Base-by-base conservation (phyloP, 2,113 vertebrate species). In the Hucho hucho region DNA sequence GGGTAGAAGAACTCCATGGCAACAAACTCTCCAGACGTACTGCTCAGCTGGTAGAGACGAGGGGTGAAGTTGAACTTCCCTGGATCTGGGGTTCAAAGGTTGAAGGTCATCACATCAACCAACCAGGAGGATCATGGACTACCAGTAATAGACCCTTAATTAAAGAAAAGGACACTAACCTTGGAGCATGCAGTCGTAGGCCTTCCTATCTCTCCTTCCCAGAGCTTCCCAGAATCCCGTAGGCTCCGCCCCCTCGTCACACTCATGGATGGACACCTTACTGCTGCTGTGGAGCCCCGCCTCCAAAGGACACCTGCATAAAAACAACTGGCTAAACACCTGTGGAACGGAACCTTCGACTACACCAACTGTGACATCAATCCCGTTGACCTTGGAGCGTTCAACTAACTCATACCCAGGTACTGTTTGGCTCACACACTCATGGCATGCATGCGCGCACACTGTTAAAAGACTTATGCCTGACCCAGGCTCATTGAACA, bases 141-240 rank as follows among this genome's bases (percentile, higher is more conserved):
- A 43, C 9, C 37, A 12, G 7, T 11, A 43, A 43, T 43, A 12
- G 37, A 43, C 9, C 37, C 9, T 43, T 43, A 43, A 43, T 43
- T 43, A 43, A 43, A 43, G 9, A 43, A 43, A 43, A 12, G 9
- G 9, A 4, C 6, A 25, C 80, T 64, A 90, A 97, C 96, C 96
- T 93, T 96, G 95, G 70, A 97, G 89, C 96, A 97, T 97, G 88
- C 96, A 97, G 16, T 97, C 96, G 0, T 97, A 97, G 13, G 95
- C 94, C 77, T 96, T 96, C 24, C 96, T 88, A 81, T 97, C 95
- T 82, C 94, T 92, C 72, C 94, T 92, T 73, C 95, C 95, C 26
- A 97, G 26, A 0, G 95, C 96, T 0, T 96, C 96, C 95, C 95
- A 97, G 90, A 97, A 96, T 59, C 94, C 95, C 76, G 92, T 26